Evolutionary conservation across 2,797 vertebrate genomes (phyloP), one percentile per base, ranked within the genome.

Genomic region (Lepus oiostolus): DNA sequence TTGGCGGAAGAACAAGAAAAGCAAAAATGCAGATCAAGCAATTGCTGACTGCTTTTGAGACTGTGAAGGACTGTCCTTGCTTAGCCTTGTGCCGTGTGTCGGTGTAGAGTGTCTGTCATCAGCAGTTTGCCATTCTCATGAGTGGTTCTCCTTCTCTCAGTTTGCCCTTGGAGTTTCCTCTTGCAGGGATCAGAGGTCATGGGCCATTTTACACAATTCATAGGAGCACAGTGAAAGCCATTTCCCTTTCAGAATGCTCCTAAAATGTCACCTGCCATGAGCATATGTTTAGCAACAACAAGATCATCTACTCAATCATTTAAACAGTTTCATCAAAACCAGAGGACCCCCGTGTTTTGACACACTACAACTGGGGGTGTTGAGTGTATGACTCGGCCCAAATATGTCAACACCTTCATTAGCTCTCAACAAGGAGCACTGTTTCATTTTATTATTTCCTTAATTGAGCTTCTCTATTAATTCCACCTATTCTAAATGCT

Each of bases 151-250:
- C 35, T 85, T 22, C 50, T 95, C 38, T 90, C 8, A 71, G 47
- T 68, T 71, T 89, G 91, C 26, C 85, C 93, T 92, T 95, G 71
- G 86, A 79, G 38, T 86, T 90, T 63, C 52, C 54, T 83, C 14
- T 89, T 47, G 7, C 38, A 91, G 35, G 62, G 30, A 77, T 4
- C 74, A 50, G 83, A 93, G 63, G 35, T 89, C 79, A 93, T 67
- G 84, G 88, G n/a, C 60, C 84, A 94, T 96, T 96, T 95, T 84
- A 47, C 28, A 42, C 80, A 76, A 30, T 85, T 95, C 88, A 80
- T 65, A 62, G 86, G n/a, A 79, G 7, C 68, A 42, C 65, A 85
- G 54, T 87, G 47, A 96, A 95, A 93, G 32, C 71, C 58, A 76
- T 95, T 93, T 94, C 62, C 92, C 16, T 50, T 95, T 93, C 62